Base-by-base conservation (phyloP, 2,113 vertebrate genomes). In the Sinocyclocheilus grahami region DNA sequence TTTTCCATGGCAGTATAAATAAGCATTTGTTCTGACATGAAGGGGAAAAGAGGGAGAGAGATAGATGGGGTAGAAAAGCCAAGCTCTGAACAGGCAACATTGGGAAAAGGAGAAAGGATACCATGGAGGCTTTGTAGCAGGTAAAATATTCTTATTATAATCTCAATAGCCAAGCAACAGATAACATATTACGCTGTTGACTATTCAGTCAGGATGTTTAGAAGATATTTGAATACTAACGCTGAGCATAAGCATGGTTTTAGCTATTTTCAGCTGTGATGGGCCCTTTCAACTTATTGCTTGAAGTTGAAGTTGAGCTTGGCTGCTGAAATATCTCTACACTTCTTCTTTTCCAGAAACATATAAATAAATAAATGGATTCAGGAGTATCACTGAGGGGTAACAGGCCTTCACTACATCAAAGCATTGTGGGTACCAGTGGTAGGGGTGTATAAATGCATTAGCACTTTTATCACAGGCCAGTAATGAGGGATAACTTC, bases 1-100 rank as follows among this genome's bases (percentile, higher is more conserved):
- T 93, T 94, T 92, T 91, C 91, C 88, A 86, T 87, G 89, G 89
- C 92, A 93, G 91, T 92, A 88, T 93, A 89, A 94, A 92, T 93
- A 91, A 92, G 85, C 86, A 88, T 88, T 83, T 55, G 84, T 91
- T 87, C 87, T 82, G 86, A 92, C 83, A 87, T 83, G 71, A 86
- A 80, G 85, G 20, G 78, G 81, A 74, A 71, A 82, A 62, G 58
- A 72, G 74, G 30, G 89, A 90, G 86, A 89, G 77, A 89, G 74
- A 83, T 80, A 90, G 88, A 90, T 85, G 88, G 84, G 78, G 87
- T 78, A 85, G 65, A 89, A 90, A 87, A 88, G 82, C 86, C 18
- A 84, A 85, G 39, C 84, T 69, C 46, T 89, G 85, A 85, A 83
- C 86, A 86, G 71, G 60, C 69, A 83, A 88, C 87, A 81, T 81